phyloP scores from a whole-genome alignment of 1,140 invertebrate genomes.

The Habropoda laboriosa region DNA sequence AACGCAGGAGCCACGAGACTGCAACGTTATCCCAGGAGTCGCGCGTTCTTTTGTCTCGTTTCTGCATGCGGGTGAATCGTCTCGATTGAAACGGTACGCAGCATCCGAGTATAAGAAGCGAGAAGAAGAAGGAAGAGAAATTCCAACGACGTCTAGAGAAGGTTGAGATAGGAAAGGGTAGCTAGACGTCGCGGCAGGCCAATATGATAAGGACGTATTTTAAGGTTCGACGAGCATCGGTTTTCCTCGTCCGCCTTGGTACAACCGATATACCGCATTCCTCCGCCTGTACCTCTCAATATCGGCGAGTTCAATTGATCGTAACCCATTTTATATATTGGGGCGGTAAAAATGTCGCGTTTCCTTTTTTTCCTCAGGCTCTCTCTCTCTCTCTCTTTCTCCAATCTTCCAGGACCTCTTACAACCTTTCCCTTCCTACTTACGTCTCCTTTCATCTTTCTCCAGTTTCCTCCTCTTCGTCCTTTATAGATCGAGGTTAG shows the following conservation, averaged over 20 bases:
- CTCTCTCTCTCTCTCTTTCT: too few relatives aligned
- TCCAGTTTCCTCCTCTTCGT: background rate
- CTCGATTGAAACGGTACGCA: too few relatives aligned
- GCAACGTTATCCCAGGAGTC: slow-evolving; percentile 39
- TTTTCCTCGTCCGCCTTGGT: slow-evolving; percentile 48
- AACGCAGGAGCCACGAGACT: background rate
- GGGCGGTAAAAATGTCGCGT: slow-evolving; percentile 66
- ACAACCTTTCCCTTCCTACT: background rate
- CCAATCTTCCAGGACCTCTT: background rate
- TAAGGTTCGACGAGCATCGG: slow-evolving; percentile 69
- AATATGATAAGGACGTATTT: slow-evolving; percentile 70
- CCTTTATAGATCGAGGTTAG: background rate
- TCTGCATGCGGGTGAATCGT: slow-evolving; percentile 31
- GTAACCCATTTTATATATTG: slow-evolving; percentile 69
- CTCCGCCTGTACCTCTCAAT: slow-evolving; percentile 56
- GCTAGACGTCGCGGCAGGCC: slow-evolving; percentile 15
- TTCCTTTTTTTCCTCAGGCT: slow-evolving; percentile 37
- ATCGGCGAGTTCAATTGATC: slow-evolving; percentile 67
- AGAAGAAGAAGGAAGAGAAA: background rate
- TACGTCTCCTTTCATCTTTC: background rate
- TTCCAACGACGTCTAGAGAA: too few relatives aligned
- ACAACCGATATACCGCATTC: slow-evolving; percentile 56
- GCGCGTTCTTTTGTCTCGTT: slow-evolving; percentile 57
- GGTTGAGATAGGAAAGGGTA: background rate
- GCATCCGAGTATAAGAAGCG: too few relatives aligned